Evolutionary conservation across 1,140 invertebrate species (phyloP), one percentile per base, ranked within the genome.

Genomic region (Propsilocerus akamusi): DNA sequence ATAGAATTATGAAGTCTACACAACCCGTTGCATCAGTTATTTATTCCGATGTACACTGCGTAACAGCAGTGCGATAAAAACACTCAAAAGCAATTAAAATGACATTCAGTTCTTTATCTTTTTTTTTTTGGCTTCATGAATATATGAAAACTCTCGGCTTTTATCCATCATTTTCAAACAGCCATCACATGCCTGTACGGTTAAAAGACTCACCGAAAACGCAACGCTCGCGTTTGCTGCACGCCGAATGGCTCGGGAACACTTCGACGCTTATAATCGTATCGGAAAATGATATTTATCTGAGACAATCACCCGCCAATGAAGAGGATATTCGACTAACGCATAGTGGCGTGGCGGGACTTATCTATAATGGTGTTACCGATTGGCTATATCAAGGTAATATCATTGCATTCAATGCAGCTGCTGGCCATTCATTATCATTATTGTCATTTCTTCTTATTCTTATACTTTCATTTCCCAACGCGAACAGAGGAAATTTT

Each of bases 301-400:
- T 88, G 54, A 75, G 83, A 53, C 67, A 73, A 50, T 76, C 77
- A 7, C 83, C 84, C 0, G 71, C 77, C 25, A 70, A 71, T 8
- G 71, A 75, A 51, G 74, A 78, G 52, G 69, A 74, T 50, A 56
- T 69, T 23, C 72, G 79, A 26, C 71, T 94, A 51, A 92, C 87
- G 11, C 74, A 74, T 51, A 81, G 77, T 37, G 86, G 87, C 1
- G 58, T 73, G 32, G 76, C 81, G 4, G 83, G 81, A 24, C 60
- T 78, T 23, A 72, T 92, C 34, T 94, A 86, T 68, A 94, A 95
- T 67, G 91, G 90, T 22, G 76, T 95, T 22, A 86, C 90, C 1
- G 90, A 95, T 66, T 96, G 88, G 88, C 65, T 94, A 2, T 95
- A 96, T 68, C 89, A 93, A 76, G 85, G 85, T 87, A 68, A 57